Base-by-base conservation (phyloP, 2,888 invertebrate genomes). In the Adelognathus sp. region DNA sequence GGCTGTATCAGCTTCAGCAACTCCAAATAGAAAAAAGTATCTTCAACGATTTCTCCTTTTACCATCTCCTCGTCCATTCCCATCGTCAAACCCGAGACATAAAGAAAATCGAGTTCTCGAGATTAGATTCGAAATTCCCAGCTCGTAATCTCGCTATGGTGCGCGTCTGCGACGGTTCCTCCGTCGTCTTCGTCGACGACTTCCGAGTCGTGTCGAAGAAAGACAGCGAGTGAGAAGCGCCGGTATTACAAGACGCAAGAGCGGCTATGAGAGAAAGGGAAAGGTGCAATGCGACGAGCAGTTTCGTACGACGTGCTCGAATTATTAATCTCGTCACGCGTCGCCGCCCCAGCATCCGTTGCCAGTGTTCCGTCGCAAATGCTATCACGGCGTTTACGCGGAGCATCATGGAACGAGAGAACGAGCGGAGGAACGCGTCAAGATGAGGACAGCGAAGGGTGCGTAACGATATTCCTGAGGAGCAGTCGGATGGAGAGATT, bases 301-400 rank as follows among this genome's bases (percentile, higher is more conserved):
- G 72, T 84, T 81, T 82, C 80, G 79, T 79, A 79, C 76, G 69
- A 79, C 83, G 80, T 81, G 81, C 81, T 61, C 74, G 84, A 84
- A 86, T 86, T 87, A 86, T 87, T 86, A 86, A 86, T 83, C 85
- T 84, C 83, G 87, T 85, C 85, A 86, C 84, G 86, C 85, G 84
- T 86, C 85, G 82, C 83, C 87, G 83, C 84, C 84, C 83, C 76
- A 77, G 79, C 82, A 84, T 83, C 83, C 84, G 83, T 73, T 74
- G 76, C 63, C 76, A 80, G 74, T 50, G 24, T 18, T 41, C n/a
- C 11, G 39, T 27, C 67, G 56, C 73, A 27, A 70, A 74, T 64
- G 46, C 71, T 66, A 16, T 69, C 36, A 64, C 50, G 50, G 18
- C 46, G 50, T 11, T 64, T 50, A 33, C 18, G 31, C 64, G 31